Evolutionary conservation across 2,888 invertebrate genomes (phyloP), one percentile per base, ranked within the genome.

Genomic region (Mesorhabditis sp.): DNA sequence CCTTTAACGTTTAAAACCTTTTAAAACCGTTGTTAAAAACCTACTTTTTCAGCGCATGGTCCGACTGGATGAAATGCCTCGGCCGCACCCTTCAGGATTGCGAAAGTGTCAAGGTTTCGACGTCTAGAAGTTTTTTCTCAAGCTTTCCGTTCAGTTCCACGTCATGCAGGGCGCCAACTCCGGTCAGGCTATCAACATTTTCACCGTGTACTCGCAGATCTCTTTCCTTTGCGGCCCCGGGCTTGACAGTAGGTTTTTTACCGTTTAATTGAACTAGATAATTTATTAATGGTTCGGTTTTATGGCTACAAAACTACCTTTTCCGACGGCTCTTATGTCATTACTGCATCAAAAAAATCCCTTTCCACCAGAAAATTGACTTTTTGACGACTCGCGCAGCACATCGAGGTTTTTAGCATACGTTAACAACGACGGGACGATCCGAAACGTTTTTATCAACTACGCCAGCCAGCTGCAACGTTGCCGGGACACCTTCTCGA

Each of bases 81-180:
- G 58, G 58, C n/a, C 10, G 7, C 58, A 13, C 58, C 10, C 58
- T 50, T 10, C n/a, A 13, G 58, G 7, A 10, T n/a, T 50, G 58
- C n/a, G 58, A 50, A n/a, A 50, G 58, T n/a, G n/a, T 50, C n/a
- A 50, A 50, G n/a, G 58, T 50, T 28, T 28, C 28, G 28, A 50
- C 7, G 58, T 50, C n/a, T 50, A 50, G 7, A 50, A n/a, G 7
- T 50, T 50, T 10, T 50, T 50, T 50, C 7, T 50, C 58, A 50
- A 50, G n/a, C 58, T 50, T 10, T n/a, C 58, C 58, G n/a, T 50
- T n/a, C 58, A 50, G 58, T 50, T 50, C 58, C 58, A 50, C 58
- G n/a, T 50, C n/a, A 10, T 13, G n/a, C 58, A 50, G n/a, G 58
- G 58, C n/a, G 10, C n/a, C 58, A 50, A 10, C 58, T 50, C 58